phyloP scores from a whole-genome alignment of 1,140 invertebrate genomes.

The Camponotus vicinus region DNA sequence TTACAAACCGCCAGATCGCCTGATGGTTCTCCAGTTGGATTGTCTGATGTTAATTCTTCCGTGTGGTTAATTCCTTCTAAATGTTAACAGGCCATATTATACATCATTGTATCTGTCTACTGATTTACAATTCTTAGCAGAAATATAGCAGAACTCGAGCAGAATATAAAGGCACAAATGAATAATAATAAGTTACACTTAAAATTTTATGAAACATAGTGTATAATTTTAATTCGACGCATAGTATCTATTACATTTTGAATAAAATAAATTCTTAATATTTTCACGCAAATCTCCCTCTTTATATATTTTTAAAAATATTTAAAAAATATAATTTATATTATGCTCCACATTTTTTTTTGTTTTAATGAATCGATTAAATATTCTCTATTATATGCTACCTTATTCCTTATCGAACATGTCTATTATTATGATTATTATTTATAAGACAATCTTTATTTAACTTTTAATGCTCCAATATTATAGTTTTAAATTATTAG shows the following conservation, averaged over 20 bases:
- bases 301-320: background rate
- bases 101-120: background rate
- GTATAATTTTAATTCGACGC: background rate
- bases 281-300: background rate
- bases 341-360: background rate
- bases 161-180: background rate
- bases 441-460: conserved; percentile 2
- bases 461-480: background rate
- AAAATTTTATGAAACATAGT: background rate
- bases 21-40: background rate
- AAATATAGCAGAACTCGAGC: background rate
- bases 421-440: background rate
- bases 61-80: conserved; percentile 27
- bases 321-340: background rate
- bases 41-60: conserved; percentile 13
- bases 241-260: background rate
- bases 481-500: background rate
- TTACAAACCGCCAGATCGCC: background rate
- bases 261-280: background rate
- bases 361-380: conserved; percentile 5
- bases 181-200: conserved; percentile 14
- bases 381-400: background rate
- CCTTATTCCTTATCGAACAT: background rate
- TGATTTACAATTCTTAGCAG: conserved; percentile 14
- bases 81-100: conserved; percentile 20